Percentiles rank a stretch among this genome's conserved stretches.
These are phyloP conservation scores for Agrochola macilenta DNA, from an alignment of 2,888 invertebrate species.

Conservation along the genomic window DNA sequence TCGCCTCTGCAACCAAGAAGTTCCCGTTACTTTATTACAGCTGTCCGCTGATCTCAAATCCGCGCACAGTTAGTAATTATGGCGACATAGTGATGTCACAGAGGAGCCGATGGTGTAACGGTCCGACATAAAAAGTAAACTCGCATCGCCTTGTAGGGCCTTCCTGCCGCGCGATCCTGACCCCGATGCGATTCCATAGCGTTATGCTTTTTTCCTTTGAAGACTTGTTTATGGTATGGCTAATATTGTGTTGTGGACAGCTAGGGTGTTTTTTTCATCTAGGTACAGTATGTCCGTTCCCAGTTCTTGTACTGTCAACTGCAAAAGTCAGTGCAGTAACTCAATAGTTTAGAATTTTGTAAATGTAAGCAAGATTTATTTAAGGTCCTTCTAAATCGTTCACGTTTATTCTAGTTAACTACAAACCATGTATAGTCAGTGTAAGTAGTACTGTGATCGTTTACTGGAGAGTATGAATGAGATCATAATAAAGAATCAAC, in stretches of 20 bases:
- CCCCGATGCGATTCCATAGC: slow-evolving; percentile 61
- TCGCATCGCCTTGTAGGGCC: slow-evolving; percentile 72
- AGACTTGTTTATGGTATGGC: slow-evolving; percentile 8
- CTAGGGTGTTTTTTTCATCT: neutral
- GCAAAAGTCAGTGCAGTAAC: neutral
- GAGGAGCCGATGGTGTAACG: slow-evolving; percentile 69
- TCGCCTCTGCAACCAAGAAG: neutral
- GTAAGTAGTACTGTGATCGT: slow-evolving; percentile 1
- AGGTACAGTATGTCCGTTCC: neutral
- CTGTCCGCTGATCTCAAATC: slow-evolving; percentile 33
- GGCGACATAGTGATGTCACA: slow-evolving; percentile 66
- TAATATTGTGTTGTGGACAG: slow-evolving; percentile 20
- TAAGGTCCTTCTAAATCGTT: neutral
- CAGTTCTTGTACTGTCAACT: neutral
- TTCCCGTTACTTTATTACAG: slow-evolving; percentile 30
- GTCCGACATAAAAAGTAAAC: slow-evolving; percentile 74
- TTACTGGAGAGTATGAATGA: neutral
- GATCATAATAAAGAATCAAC: no score
- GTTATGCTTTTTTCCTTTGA: slow-evolving; percentile 45
- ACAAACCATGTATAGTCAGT: neutral
- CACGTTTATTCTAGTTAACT: neutral
- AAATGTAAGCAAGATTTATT: neutral
- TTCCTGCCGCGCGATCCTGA: slow-evolving; percentile 74
- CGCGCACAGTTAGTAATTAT: slow-evolving; percentile 49
- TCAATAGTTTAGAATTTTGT: neutral